phyloP scores from a whole-genome alignment of 2,888 invertebrate species.

The Erpobdella octoculata region DNA sequence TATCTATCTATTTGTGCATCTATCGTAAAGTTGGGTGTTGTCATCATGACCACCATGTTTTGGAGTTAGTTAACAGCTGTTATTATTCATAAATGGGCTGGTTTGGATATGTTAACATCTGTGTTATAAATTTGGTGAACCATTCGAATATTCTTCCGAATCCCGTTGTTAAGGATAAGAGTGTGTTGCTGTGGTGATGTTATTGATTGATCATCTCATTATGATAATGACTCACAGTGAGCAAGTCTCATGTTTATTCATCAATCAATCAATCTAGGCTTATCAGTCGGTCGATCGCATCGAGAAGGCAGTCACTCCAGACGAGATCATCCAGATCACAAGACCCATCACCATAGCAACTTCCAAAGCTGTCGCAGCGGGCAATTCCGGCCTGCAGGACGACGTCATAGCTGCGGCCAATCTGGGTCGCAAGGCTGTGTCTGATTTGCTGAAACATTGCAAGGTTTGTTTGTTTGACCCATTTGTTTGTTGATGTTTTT shows the following conservation, averaged over 20 bases:
- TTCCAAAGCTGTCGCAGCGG: conserved; percentile 85
- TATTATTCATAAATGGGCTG: too few relatives aligned
- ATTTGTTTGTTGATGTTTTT: neutral
- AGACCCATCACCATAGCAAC: conserved; percentile 89
- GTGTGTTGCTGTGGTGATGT: too few relatives aligned
- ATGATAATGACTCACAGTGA: neutral
- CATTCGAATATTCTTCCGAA: too few relatives aligned
- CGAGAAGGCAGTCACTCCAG: conserved; percentile 64
- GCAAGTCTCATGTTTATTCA: neutral
- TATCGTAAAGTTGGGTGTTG: neutral
- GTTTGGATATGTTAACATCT: too few relatives aligned
- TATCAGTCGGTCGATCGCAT: conserved; percentile 56
- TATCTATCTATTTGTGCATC: too few relatives aligned
- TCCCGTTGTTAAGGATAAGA: too few relatives aligned
- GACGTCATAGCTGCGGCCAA: conserved; percentile 86
- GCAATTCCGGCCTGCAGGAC: conserved; percentile 80
- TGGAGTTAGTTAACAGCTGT: neutral
- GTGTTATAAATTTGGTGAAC: too few relatives aligned
- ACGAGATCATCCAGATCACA: conserved; percentile 84
- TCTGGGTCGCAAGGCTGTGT: conserved; percentile 89
- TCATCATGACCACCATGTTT: neutral
- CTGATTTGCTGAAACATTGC: conserved; percentile 80
- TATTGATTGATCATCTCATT: neutral
- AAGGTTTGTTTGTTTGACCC: conserved; percentile 57
- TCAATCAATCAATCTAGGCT: conserved; percentile 25